Conservation (phyloP, 2,113 vertebrate genomes). For the Varanus komodoensis region DNA sequence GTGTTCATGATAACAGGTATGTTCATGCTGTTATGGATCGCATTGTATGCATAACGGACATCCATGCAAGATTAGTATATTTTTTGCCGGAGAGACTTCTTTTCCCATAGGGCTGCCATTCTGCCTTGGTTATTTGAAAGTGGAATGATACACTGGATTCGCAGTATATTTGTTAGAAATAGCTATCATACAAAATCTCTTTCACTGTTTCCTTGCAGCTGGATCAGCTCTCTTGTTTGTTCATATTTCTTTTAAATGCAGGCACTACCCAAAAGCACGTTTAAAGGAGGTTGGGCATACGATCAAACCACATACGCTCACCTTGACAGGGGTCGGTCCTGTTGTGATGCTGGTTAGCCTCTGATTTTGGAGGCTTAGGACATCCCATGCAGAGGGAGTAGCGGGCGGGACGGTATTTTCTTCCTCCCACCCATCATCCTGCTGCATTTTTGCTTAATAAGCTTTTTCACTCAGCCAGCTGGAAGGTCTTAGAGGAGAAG, state of each 20-base stretch:
- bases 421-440: too few relatives aligned
- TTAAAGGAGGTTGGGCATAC: background rate
- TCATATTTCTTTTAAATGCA: background rate
- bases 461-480: too few relatives aligned
- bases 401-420: too few relatives aligned
- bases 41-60: background rate
- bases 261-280: background rate
- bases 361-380: too few relatives aligned
- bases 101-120: background rate
- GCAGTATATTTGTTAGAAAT: background rate
- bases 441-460: too few relatives aligned
- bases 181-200: background rate
- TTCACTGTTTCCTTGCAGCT: background rate
- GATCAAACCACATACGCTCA: background rate
- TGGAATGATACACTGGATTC: background rate
- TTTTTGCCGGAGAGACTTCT: background rate
- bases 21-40: background rate
- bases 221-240: background rate
- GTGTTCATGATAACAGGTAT: too few relatives aligned
- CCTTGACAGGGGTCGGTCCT: too few relatives aligned
- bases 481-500: too few relatives aligned
- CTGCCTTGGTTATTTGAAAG: background rate
- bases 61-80: background rate
- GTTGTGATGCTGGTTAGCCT: too few relatives aligned
- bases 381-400: too few relatives aligned